These are phyloP conservation scores for Pelodytes ibericus DNA, from an alignment of 2,797 vertebrate genomes.

Conservation along the genomic window DNA sequence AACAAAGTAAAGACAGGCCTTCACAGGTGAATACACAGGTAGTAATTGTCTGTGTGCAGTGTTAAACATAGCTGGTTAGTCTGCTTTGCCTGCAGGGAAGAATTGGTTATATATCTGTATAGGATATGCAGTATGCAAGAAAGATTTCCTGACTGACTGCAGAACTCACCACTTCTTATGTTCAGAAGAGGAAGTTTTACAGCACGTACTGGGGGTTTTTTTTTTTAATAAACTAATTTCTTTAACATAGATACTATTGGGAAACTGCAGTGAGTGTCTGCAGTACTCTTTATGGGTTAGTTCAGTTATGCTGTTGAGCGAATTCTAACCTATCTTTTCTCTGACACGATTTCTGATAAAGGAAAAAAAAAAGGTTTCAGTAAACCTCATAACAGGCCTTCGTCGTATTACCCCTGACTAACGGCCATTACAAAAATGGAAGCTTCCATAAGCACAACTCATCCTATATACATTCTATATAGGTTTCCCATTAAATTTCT, in stretches of 20 bases:
- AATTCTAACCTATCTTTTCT: neutral
- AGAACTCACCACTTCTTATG: neutral
- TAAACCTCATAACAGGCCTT: too few relatives aligned
- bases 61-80: neutral
- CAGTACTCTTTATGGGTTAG: neutral
- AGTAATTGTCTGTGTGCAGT: neutral
- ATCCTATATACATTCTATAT: too few relatives aligned
- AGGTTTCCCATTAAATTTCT: too few relatives aligned
- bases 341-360: too few relatives aligned
- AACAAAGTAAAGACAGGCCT: conserved; percentile 47
- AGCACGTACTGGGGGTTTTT: conserved; percentile 40
- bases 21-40: conserved; percentile 25
- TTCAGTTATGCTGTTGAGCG: conserved; percentile 9
- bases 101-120: neutral
- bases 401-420: too few relatives aligned
- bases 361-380: too few relatives aligned
- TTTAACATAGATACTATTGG: neutral
- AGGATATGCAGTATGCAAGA: conserved; percentile 27
- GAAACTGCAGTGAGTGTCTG: conserved; percentile 30
- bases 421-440: too few relatives aligned
- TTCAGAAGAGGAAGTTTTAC: conserved; percentile 47
- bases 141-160: conserved; percentile 34
- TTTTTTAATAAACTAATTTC: conserved; percentile 2
- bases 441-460: too few relatives aligned
- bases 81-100: conserved; percentile 23